Conservation (phyloP, 2,797 vertebrate genomes). For the Parotocinclus haroldoi region DNA sequence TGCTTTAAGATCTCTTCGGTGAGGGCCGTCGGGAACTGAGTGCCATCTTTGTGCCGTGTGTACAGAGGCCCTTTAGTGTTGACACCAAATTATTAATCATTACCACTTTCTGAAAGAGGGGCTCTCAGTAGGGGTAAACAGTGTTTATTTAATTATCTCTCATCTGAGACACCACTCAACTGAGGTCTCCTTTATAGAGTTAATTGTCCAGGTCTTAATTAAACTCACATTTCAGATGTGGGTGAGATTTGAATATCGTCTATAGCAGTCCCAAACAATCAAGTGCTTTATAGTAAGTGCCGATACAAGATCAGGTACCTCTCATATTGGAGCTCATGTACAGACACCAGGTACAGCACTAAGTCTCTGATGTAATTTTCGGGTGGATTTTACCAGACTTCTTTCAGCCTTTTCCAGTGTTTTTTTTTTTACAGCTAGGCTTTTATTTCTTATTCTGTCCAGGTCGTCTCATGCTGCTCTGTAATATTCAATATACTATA, state of each 20-base stretch:
- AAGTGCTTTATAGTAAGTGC: too few species aligned
- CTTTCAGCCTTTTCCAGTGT: too few species aligned
- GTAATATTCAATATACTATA: too few species aligned
- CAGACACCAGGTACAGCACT: too few species aligned
- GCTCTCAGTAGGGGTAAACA: slow-evolving; percentile 40
- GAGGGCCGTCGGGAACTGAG: slow-evolving; percentile 52
- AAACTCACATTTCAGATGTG: slow-evolving; percentile 30
- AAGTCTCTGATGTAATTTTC: too few species aligned
- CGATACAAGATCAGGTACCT: too few species aligned
- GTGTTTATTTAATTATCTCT: slow-evolving; percentile 44
- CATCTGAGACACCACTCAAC: neutral
- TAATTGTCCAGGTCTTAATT: slow-evolving; percentile 43
- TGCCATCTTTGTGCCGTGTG: slow-evolving; percentile 60
- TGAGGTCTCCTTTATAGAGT: slow-evolving; percentile 28
- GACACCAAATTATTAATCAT: slow-evolving; percentile 61
- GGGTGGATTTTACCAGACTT: too few species aligned
- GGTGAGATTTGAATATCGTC: neutral
- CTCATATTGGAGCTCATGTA: too few species aligned
- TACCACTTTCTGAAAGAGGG: slow-evolving; percentile 47
- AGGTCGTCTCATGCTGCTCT: too few species aligned
- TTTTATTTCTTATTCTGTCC: too few species aligned
- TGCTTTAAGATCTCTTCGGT: slow-evolving; percentile 50
- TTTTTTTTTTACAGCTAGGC: too few species aligned
- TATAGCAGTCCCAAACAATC: too few species aligned
- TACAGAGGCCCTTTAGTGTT: slow-evolving; percentile 63